A percentile compares a stretch with the other conserved stretches of the same genome.
phyloP scores from a whole-genome alignment of 2,888 invertebrate species.

The Luffia ferchaultella region DNA sequence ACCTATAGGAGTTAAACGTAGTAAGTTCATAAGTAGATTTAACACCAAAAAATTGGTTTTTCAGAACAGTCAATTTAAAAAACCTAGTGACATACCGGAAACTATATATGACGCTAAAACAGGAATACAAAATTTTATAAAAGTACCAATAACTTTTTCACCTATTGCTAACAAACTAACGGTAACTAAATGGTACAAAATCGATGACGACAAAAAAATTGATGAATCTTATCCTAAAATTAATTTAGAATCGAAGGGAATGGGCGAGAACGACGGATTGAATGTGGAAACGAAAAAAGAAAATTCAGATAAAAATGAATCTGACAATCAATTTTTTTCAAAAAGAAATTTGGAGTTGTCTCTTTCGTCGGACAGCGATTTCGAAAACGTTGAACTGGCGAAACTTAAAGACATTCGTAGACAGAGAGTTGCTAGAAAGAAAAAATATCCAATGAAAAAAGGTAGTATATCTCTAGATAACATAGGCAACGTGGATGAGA shows the following conservation, averaged over 20 bases:
- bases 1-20: slow-evolving; percentile 18
- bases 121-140: slow-evolving; percentile 26
- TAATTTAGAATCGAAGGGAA: slow-evolving; percentile 6
- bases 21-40: slow-evolving; percentile 14
- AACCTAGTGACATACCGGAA: slow-evolving; percentile 23
- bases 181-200: slow-evolving; percentile 35
- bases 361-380: slow-evolving; percentile 40
- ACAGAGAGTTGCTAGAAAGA: slow-evolving; percentile 37
- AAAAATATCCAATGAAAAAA: slow-evolving; percentile 31
- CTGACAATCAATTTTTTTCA: slow-evolving; percentile 24
- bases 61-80: not conserved
- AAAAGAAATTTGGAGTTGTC: slow-evolving; percentile 42
- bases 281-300: slow-evolving; percentile 25
- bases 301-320: slow-evolving; percentile 16
- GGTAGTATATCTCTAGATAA: slow-evolving; percentile 21
- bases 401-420: slow-evolving; percentile 35
- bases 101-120: slow-evolving; percentile 29
- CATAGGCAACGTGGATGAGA: slow-evolving; percentile 33
- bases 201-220: slow-evolving; percentile 8
- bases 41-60: not conserved
- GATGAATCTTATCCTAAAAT: not conserved
- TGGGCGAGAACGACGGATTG: slow-evolving; percentile 22
- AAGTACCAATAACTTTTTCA: slow-evolving; percentile 24
- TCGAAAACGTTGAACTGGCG: slow-evolving; percentile 24
- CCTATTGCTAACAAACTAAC: slow-evolving; percentile 17